These are phyloP conservation scores for Lagopus leucura DNA, from an alignment of 2,113 vertebrate species.

Conservation along the genomic window DNA sequence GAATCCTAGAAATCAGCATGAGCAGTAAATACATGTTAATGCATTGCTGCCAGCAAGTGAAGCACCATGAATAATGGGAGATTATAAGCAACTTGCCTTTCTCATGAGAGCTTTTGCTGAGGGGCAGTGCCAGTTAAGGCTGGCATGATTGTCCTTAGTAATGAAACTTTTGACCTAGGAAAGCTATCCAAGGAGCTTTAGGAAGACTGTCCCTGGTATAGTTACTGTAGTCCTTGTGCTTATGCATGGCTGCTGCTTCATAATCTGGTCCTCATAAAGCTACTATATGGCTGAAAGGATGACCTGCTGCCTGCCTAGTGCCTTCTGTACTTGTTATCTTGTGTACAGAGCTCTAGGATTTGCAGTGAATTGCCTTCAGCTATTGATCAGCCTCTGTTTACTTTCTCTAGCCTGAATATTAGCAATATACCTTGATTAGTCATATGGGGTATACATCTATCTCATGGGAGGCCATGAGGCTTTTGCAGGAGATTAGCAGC, in stretches of 20 bases:
- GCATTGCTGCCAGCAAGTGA: constrained; percentile 64
- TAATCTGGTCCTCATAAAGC: neutral
- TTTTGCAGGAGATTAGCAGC: constrained; percentile 13
- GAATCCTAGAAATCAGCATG: constrained; percentile 58
- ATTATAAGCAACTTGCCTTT: constrained; percentile 50
- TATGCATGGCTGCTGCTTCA: neutral
- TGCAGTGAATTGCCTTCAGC: neutral
- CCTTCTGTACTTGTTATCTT: neutral
- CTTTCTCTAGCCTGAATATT: neutral
- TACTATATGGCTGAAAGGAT: neutral
- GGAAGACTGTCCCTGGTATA: neutral
- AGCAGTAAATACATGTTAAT: constrained; percentile 26
- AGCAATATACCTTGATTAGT: neutral
- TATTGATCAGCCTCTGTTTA: neutral
- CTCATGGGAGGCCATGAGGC: neutral
- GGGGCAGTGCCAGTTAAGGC: constrained; percentile 45
- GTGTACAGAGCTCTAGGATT: neutral
- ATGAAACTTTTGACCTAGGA: constrained; percentile 27
- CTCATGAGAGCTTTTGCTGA: constrained; percentile 26
- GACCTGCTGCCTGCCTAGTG: constrained; percentile 2
- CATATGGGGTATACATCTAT: neutral
- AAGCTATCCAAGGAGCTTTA: neutral
- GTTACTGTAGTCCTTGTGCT: constrained; percentile 5
- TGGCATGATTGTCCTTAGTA: constrained; percentile 45
- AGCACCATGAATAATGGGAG: constrained; percentile 60